Conservation (phyloP, 2,113 vertebrate genomes). For the Sinocyclocheilus anshuiensis region DNA sequence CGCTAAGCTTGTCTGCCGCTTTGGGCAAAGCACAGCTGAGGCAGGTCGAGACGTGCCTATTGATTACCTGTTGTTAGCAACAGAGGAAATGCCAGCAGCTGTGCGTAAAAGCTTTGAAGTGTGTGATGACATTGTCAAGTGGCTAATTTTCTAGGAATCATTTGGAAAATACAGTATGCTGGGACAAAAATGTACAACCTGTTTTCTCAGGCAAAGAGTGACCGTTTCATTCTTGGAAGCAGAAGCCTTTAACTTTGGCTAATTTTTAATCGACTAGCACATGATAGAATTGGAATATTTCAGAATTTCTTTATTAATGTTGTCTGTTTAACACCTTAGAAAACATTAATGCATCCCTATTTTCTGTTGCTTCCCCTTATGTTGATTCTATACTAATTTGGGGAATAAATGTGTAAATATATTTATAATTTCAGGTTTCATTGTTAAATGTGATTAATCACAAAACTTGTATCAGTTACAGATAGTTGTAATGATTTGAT, state of each 20-base stretch:
- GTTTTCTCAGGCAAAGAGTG: background rate
- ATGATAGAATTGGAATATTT: background rate
- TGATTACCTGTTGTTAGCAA: slow-evolving; percentile 73
- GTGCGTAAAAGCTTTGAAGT: slow-evolving; percentile 64
- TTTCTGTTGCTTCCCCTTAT: too few species aligned
- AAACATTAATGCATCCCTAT: too few species aligned
- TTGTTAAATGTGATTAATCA: too few species aligned
- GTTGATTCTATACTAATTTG: too few species aligned
- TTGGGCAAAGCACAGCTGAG: slow-evolving; percentile 35
- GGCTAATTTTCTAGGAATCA: background rate
- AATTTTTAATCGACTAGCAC: background rate
- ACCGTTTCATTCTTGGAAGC: background rate
- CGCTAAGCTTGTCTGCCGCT: slow-evolving; percentile 54
- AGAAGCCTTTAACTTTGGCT: background rate
- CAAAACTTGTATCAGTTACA: too few species aligned
- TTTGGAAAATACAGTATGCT: background rate
- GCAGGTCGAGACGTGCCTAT: slow-evolving; percentile 69
- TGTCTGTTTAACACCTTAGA: too few species aligned
- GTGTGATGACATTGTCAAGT: slow-evolving; percentile 39
- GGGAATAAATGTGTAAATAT: too few species aligned
- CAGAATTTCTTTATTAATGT: background rate
- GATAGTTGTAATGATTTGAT: too few species aligned
- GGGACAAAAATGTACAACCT: background rate
- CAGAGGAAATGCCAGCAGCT: slow-evolving; percentile 62
- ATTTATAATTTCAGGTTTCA: too few species aligned